Evolutionary conservation across 1,140 invertebrate genomes (phyloP).

Genomic region (Coptotermes formosanus): DNA sequence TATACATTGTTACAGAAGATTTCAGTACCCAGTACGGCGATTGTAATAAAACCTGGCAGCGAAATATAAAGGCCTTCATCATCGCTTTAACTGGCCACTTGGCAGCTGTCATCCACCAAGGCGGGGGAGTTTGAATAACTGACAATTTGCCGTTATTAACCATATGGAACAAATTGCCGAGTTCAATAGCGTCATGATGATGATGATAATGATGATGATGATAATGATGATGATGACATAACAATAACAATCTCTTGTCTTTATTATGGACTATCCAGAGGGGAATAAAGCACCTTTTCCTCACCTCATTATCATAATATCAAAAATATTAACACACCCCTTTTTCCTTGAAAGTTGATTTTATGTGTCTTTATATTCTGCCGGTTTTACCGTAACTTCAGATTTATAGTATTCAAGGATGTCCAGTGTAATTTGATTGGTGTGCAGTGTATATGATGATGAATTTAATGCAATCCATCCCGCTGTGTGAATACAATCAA

Average conservation of each 20-base stretch:
- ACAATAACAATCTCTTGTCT: neutral
- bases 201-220: too few species aligned
- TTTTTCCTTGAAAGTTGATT: neutral
- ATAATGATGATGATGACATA: too few species aligned
- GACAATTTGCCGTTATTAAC: slow-evolving; percentile 17
- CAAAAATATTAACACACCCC: neutral
- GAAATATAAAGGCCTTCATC: neutral
- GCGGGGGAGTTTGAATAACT: neutral
- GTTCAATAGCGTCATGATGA: neutral
- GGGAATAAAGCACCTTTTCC: neutral
- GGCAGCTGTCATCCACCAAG: neutral
- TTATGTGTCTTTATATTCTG: neutral
- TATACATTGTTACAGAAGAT: too few species aligned
- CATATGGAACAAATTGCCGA: neutral
- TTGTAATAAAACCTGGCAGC: neutral
- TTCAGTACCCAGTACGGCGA: too few species aligned
- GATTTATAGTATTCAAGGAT: neutral
- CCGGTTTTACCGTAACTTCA: neutral
- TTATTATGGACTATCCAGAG: neutral
- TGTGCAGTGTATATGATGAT: neutral
- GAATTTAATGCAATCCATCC: too few species aligned
- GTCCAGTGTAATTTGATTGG: neutral
- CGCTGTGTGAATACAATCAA: too few species aligned
- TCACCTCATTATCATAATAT: neutral
- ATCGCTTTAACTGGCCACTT: neutral